A percentile compares a stretch with the other conserved stretches of the same genome.
These are phyloP conservation scores for Junco hyemalis DNA, from an alignment of 2,113 vertebrate genomes.

Conservation along the genomic window DNA sequence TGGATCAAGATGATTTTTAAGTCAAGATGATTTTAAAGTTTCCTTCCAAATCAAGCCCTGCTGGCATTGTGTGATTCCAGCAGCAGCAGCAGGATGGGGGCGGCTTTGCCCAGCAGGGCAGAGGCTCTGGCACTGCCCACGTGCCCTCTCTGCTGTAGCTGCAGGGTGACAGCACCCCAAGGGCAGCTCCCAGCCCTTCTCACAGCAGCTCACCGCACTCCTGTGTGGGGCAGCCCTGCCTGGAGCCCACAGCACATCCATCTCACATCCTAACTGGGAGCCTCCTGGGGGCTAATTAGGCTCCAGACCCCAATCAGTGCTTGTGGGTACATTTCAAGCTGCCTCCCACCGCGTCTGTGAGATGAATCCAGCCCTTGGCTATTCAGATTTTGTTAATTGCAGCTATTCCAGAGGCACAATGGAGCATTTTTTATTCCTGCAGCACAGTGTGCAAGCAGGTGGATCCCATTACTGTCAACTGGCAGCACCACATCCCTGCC, in stretches of 20 bases:
- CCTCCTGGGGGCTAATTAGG: not conserved
- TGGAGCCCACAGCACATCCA: not conserved
- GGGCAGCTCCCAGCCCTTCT: not conserved
- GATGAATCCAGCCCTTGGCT: not conserved
- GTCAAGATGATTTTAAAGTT: not conserved
- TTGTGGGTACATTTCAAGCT: not conserved
- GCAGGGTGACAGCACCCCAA: not conserved
- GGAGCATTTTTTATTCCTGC: not conserved
- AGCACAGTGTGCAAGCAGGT: slow-evolving; percentile 43
- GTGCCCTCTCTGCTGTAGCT: not conserved
- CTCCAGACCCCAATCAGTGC: not conserved
- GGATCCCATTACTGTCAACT: slow-evolving; percentile 1
- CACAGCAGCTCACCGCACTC: fast-evolving
- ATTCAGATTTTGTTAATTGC: slow-evolving; percentile 13
- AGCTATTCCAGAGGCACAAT: slow-evolving; percentile 13
- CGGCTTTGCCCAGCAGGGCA: not conserved
- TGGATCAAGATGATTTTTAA: not conserved
- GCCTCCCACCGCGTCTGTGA: not conserved
- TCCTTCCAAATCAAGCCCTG: not conserved
- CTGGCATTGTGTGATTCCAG: not conserved
- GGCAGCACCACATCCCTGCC: not conserved
- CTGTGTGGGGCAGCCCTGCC: not conserved
- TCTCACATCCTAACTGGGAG: not conserved
- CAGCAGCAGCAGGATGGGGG: not conserved
- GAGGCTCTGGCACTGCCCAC: fast-evolving